Conservation (phyloP, 2,888 invertebrate species). For the Lasius platythorax region DNA sequence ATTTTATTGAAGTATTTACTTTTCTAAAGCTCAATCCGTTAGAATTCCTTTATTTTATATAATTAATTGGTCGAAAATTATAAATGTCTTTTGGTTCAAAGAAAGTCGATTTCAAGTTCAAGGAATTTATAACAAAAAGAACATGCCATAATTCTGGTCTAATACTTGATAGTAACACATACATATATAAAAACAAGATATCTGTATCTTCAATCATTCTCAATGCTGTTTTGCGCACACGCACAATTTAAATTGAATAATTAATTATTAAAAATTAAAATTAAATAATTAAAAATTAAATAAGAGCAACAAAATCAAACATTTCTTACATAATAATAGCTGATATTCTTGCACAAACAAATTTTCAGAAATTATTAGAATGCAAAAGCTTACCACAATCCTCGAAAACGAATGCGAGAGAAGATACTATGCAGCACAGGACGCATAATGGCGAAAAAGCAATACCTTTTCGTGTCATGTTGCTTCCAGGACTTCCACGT, state of each 20-base stretch:
- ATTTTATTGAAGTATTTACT: not conserved
- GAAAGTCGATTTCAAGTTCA: not conserved
- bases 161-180: not conserved
- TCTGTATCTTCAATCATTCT: not conserved
- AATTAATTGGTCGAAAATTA: not conserved
- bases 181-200: not conserved
- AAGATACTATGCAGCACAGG: constrained; percentile 3
- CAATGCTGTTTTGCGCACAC: not conserved
- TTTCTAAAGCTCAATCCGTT: not conserved
- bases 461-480: constrained; percentile 12
- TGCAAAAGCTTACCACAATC: constrained; percentile 28
- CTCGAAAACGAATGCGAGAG: constrained; percentile 21
- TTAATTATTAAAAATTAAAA: not conserved
- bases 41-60: not conserved
- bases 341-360: not conserved
- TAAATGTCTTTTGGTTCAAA: not conserved
- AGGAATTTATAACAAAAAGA: not conserved
- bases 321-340: not conserved
- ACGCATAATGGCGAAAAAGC: constrained; percentile 1
- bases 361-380: not conserved
- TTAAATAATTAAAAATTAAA: not conserved
- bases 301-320: not conserved
- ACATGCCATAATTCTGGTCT: not conserved
- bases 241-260: not conserved
- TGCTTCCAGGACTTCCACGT: constrained; percentile 11